Percentiles rank a stretch among this genome's conserved stretches.
Conservation (phyloP, 64 coral and sea anemone species). For the Cladopsammia gracilis region DNA sequence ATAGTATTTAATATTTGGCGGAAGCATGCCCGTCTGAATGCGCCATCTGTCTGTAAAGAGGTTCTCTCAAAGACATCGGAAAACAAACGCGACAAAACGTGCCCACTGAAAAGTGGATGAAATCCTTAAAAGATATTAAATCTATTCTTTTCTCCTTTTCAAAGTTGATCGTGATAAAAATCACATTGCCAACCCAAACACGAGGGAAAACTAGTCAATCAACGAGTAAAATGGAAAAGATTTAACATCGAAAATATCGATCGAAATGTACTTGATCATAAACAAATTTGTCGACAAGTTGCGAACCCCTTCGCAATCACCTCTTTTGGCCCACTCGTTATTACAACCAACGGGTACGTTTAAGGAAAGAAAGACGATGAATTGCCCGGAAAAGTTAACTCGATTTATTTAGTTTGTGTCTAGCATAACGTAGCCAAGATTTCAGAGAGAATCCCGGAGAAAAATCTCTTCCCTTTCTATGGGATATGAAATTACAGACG, state of each 20-base stretch:
- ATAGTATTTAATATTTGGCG: background rate
- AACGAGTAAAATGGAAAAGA: background rate
- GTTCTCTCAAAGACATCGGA: background rate
- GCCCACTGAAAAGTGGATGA: background rate
- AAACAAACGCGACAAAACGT: conserved; percentile 34
- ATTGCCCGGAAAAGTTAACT: background rate
- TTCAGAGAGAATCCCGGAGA: conserved; percentile 17
- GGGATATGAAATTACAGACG: conserved; percentile 50
- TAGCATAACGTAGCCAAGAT: background rate
- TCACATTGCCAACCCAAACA: background rate
- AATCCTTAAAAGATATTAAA: background rate
- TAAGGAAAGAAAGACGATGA: background rate
- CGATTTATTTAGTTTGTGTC: background rate
- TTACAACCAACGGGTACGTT: background rate
- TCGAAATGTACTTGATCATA: conserved; percentile 15
- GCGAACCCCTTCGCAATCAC: background rate
- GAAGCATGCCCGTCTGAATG: background rate
- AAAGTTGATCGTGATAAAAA: background rate
- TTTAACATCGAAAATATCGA: background rate
- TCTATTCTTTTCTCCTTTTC: background rate
- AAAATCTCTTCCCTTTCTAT: conserved; percentile 2
- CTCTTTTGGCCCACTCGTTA: conserved; percentile 1
- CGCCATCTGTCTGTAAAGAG: conserved; percentile 17
- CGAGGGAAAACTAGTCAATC: background rate
- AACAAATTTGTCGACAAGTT: conserved; percentile 26